Evolutionary conservation across 2,888 invertebrate species (phyloP), one percentile per base, ranked within the genome.

Genomic region (Anoplius nigerrimus): DNA sequence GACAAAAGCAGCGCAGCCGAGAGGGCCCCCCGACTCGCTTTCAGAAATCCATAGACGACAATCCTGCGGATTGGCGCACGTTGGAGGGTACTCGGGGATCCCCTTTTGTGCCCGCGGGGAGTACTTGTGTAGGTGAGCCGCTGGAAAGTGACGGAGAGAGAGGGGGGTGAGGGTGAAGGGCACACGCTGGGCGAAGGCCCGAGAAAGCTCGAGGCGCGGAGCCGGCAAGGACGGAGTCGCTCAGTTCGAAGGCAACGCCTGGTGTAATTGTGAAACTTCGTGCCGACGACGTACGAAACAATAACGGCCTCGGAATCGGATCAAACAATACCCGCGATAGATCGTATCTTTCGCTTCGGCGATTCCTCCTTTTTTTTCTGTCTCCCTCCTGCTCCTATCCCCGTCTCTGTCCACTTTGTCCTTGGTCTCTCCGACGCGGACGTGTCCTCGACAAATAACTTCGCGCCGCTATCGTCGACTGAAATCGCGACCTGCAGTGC

Each of bases 261-360:
- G 59, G 24, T 56, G 72, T 76, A 76, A 80, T 82, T 73, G 82
- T 74, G 74, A 73, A 82, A 81, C 75, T 81, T 79, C 56, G 63
- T 69, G 68, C 67, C 60, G 59, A 56, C 62, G 72, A 68, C 64
- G 63, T 45, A 60, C 74, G 66, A 74, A 76, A 80, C 74, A 82
- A 81, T 80, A 78, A 78, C 72, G 56, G 74, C 69, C 72, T 68
- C 72, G 66, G 76, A 76, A 76, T 78, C 69, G 71, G 72, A 76
- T 69, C 75, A 73, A 81, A 81, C 79, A 79, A 77, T 79, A 72
- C 76, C 54, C 34, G 61, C 43, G 56, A 45, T 64, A 69, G 73
- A 65, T 75, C 69, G 53, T 62, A 67, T 48, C 48, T 48, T 18
- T 16, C 48, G 5, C 57, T 57, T 16, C 22, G 45, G 21, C 16